Base-by-base conservation (phyloP, 2,113 vertebrate species). In the Monarcha castaneiventris region DNA sequence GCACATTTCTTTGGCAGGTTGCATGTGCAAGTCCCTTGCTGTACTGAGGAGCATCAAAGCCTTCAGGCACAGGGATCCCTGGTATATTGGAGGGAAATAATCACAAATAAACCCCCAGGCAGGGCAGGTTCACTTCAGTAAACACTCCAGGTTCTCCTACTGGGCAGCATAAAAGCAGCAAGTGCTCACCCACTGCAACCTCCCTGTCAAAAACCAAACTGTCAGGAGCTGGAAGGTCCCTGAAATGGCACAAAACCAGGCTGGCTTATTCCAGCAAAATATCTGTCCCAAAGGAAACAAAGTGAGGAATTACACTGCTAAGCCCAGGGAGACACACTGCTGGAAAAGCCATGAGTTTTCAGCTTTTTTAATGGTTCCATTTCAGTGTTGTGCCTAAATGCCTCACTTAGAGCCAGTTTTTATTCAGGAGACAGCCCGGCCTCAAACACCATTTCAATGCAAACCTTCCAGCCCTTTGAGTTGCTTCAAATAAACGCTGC, bases 61-160 rank as follows among this genome's bases (percentile, higher is more conserved):
- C 44, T 9, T 10, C 63, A 64, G 8, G 46, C 8, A 19, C 16
- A 9, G 33, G 25, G 7, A 2, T 6, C 35, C 32, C 7, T 7
- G 23, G 16, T 2, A 7, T 1, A 11, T 3, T 0, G 4, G 1
- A 23, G 22, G 30, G 11, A 30, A 68, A 54, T 3, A 1, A 41
- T 22, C 25, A 10, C 18, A 16, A 26, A 16, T 16, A 43, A 41
- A 6, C 15, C 20, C 23, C 9, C 16, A 1, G 21, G n/a, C n/a
- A 29, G 46, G 27, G 39, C 48, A 37, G 35, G 17, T 20, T 33
- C 32, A 14, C 32, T 33, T 33, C 55, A 33, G 54, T 21, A 19
- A 33, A 13, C 29, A 7, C 30, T 44, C 27, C 43, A 23, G 27
- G 8, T 11, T 35, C 19, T 1, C 8, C 22, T 19, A 1, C 4